A percentile compares a stretch with the other conserved stretches of the same genome.
phyloP scores from a whole-genome alignment of 1,140 invertebrate species.

The Heterodera schachtii region DNA sequence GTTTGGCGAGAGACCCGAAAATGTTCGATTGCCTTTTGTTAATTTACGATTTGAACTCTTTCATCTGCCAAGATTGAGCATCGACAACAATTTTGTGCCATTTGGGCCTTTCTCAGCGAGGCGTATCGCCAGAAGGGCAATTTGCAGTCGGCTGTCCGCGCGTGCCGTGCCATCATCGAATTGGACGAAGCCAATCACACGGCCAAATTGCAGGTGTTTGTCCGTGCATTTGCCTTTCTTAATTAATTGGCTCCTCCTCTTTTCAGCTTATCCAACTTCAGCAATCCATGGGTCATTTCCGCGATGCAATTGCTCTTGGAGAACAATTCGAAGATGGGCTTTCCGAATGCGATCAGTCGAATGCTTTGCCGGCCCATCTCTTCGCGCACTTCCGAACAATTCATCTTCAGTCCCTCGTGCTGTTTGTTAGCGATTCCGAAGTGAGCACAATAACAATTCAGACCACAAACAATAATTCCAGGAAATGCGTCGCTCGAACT shows the following conservation, averaged over 20 bases:
- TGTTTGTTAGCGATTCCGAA: conserved; percentile 22
- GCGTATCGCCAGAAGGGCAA: conserved; percentile 53
- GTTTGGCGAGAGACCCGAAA: neutral
- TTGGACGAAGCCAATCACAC: conserved; percentile 36
- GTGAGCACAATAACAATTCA: neutral
- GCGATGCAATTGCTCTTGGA: conserved; percentile 43
- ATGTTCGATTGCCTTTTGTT: neutral
- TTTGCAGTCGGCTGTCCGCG: conserved; percentile 49
- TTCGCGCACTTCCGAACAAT: conserved; percentile 34
- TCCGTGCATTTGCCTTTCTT: conserved; percentile 12
- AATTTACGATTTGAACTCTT: neutral
- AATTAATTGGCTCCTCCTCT: neutral
- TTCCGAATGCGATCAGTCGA: conserved; percentile 15
- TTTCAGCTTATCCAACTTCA: conserved; percentile 51
- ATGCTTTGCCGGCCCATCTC: conserved; percentile 2
- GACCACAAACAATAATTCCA: neutral
- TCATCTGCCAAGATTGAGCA: neutral
- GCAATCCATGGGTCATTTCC: conserved; percentile 48
- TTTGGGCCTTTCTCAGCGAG: conserved; percentile 43
- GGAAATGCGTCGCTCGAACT: conserved; percentile 1
- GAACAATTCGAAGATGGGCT: neutral
- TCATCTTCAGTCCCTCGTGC: conserved; percentile 38
- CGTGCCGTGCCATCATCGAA: conserved; percentile 38
- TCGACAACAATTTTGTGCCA: conserved; percentile 31
- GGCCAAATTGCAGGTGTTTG: conserved; percentile 42